Percentiles rank a stretch among this genome's conserved stretches.
Evolutionary conservation across 2,888 invertebrate species (phyloP).

Genomic region (Cryptus viduatorius): DNA sequence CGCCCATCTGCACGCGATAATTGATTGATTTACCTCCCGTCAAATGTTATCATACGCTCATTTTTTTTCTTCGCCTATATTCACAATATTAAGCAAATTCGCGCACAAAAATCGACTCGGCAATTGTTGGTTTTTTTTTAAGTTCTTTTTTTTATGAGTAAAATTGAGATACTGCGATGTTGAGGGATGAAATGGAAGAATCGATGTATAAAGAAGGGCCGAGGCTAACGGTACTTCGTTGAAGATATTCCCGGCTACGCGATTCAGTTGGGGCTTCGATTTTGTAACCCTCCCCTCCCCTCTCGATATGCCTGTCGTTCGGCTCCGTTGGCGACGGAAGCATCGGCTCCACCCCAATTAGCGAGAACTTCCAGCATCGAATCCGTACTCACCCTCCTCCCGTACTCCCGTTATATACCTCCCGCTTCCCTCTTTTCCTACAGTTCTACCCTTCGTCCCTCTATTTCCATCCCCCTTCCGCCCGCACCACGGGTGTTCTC

Average conservation of each 20-base stretch:
- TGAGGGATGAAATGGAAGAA: constrained; percentile 75
- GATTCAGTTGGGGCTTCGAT: constrained; percentile 73
- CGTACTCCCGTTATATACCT: constrained; percentile 24
- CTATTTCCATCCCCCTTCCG: constrained; percentile 33
- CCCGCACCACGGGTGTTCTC: constrained; percentile 38
- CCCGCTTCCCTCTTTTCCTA: constrained; percentile 49
- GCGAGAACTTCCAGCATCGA: constrained; percentile 78
- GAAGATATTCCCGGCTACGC: constrained; percentile 52
- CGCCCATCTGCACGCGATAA: constrained; percentile 76
- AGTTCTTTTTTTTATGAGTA: background rate
- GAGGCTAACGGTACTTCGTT: constrained; percentile 45
- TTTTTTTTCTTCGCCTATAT: constrained; percentile 10
- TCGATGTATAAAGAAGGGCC: constrained; percentile 76
- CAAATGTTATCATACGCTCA: constrained; percentile 72
- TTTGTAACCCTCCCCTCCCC: constrained; percentile 67
- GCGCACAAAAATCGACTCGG: background rate
- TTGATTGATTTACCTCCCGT: constrained; percentile 79
- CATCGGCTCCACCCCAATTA: constrained; percentile 79
- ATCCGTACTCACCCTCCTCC: constrained; percentile 41
- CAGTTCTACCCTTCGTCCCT: constrained; percentile 36
- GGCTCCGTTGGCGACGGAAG: constrained; percentile 48
- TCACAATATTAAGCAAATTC: background rate
- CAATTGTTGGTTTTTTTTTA: background rate
- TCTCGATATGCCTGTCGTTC: constrained; percentile 54
- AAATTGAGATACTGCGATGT: constrained; percentile 17